Base-by-base conservation (phyloP, 2,888 invertebrate genomes). In the Cyclophora punctaria region DNA sequence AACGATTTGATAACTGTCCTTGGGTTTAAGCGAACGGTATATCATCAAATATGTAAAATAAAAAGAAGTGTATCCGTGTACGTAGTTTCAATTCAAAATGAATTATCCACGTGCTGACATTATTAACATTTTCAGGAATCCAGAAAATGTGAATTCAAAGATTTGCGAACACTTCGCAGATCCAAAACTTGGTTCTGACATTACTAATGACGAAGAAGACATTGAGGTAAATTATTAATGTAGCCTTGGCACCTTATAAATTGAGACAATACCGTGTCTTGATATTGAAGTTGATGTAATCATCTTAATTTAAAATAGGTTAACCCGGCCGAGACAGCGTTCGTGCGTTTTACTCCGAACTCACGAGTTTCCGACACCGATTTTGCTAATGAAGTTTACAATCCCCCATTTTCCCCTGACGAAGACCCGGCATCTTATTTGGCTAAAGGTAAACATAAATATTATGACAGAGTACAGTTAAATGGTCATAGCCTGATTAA, bases 341-440 rank as follows among this genome's bases (percentile, higher is more conserved):
- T 93, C 63, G 93, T 96, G 35, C 93, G 93, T 59, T 96, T 94
- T 67, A 93, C 92, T 4, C 96, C 96, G 7, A 90, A 91, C 49
- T 79, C 83, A 7, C 92, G 91, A 54, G 80, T 89, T 50, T 87
- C 83, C 4, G 91, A 93, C 69, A 90, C 92, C 3, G 91, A 93
- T 60, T 95, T 92, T 71, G 94, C 95, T n/a, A 95, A 95, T 67
- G 95, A 95, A 81, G 90, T 94, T 7, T 95, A 94, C 73, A 94
- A 91, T 73, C 95, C 95, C 34, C 93, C 94, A 50, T 67, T 90
- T 53, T 78, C 83, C 45, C 88, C 90, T 48, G 87, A 86, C 43
- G 89, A 89, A 56, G 81, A 83, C 52, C 75, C 77, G 5, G 66
- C 75, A 47, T 66, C 77, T 46, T 80, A 73, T 53, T 56, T 82